phyloP scores from a whole-genome alignment of 2,797 vertebrate genomes.

The Myotis myotis region DNA sequence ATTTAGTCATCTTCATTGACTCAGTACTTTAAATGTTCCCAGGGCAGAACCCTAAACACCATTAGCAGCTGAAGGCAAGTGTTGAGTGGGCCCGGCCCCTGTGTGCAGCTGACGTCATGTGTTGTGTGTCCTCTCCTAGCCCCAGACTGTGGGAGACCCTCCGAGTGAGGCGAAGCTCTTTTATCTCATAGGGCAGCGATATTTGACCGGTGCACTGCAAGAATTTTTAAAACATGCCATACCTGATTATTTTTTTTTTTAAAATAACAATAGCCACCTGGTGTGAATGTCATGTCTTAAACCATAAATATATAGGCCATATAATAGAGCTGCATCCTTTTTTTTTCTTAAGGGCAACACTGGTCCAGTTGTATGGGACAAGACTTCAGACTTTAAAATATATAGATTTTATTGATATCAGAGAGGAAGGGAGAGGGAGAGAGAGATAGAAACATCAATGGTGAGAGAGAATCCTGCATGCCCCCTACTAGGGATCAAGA shows the following conservation, averaged over 20 bases:
- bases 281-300: neutral
- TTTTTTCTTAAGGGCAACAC: too few species aligned
- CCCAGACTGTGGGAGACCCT: neutral
- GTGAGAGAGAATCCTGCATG: too few species aligned
- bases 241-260: neutral
- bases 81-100: neutral
- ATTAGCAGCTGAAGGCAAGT: neutral
- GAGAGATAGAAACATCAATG: too few species aligned
- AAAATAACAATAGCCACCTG: neutral
- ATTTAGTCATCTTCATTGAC: slow-evolving; percentile 32
- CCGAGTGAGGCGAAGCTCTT: neutral
- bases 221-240: neutral
- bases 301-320: neutral
- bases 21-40: neutral
- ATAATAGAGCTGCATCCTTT: neutral
- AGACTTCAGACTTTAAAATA: too few species aligned
- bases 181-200: neutral
- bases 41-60: neutral
- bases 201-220: neutral
- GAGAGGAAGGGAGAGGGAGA: too few species aligned
- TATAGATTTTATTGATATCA: too few species aligned
- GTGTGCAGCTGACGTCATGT: neutral
- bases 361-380: too few species aligned
- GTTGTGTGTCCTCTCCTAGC: neutral
- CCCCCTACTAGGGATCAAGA: too few species aligned